phyloP scores from a whole-genome alignment of 2,888 invertebrate species.

The Tridacna gigas region DNA sequence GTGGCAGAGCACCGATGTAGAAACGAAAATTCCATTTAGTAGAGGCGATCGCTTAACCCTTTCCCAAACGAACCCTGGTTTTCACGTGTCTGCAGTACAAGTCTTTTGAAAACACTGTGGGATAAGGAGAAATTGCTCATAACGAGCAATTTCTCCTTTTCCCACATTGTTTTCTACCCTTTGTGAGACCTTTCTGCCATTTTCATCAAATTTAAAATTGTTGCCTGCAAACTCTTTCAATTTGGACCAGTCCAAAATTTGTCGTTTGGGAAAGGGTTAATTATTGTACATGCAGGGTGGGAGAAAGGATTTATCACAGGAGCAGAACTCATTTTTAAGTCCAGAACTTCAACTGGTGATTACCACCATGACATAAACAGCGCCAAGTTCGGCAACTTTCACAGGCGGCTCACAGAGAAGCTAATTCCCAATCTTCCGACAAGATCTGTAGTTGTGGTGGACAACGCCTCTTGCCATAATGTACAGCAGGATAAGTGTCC shows the following conservation, averaged over 20 bases:
- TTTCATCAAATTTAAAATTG: no score
- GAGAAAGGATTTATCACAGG: slow-evolving; percentile 19
- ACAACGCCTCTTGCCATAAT: slow-evolving; percentile 45
- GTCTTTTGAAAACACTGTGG: no score
- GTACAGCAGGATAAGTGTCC: slow-evolving; percentile 34
- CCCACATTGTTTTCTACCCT: no score
- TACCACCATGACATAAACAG: slow-evolving; percentile 48
- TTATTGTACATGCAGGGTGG: slow-evolving; percentile 39
- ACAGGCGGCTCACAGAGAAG: slow-evolving; percentile 34
- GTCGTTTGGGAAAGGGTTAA: no score
- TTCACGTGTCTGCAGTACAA: no score
- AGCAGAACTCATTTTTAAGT: slow-evolving; percentile 23
- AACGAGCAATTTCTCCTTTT: no score
- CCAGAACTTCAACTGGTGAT: slow-evolving; percentile 36
- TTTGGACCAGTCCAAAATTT: no score
- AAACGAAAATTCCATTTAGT: slow-evolving; percentile 8
- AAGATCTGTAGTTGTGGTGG: slow-evolving; percentile 22
- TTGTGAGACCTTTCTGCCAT: no score
- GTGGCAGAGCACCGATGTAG: slow-evolving; percentile 20
- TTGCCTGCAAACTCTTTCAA: no score
- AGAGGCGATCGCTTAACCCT: slow-evolving; percentile 9
- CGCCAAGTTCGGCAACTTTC: slow-evolving; percentile 24
- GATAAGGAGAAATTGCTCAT: no score
- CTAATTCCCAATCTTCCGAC: slow-evolving; percentile 28
- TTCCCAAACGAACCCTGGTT: no score